phyloP scores from a whole-genome alignment of 2,888 invertebrate genomes.

The Drosophila melanosoma region DNA sequence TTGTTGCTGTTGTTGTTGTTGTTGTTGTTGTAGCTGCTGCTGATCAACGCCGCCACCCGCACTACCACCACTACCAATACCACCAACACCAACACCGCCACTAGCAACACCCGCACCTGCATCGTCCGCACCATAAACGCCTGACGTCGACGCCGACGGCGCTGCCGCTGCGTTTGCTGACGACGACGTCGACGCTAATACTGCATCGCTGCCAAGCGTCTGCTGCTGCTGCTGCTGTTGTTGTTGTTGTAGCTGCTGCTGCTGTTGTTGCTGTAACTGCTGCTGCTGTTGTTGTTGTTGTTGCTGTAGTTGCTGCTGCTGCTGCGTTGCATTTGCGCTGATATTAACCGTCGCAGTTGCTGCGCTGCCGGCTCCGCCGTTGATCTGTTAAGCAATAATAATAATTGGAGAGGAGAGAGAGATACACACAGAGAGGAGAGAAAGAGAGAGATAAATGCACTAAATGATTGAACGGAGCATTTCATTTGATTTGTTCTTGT shows the following conservation, averaged over 20 bases:
- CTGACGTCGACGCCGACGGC: constrained; percentile 43
- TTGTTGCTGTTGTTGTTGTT: constrained; percentile 35
- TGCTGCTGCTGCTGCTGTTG: constrained; percentile 35
- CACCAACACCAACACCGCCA: constrained; percentile 52
- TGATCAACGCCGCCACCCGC: constrained; percentile 48
- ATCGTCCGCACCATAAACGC: constrained; percentile 75
- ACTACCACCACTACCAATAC: constrained; percentile 58
- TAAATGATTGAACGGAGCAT: constrained; percentile 73
- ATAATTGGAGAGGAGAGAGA: constrained; percentile 69
- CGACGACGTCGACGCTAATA: constrained; percentile 49
- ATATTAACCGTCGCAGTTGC: constrained; percentile 44
- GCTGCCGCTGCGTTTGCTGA: constrained; percentile 45
- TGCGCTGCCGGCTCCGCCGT: constrained; percentile 68
- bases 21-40: constrained; percentile 46
- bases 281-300: constrained; percentile 42
- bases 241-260: constrained; percentile 19
- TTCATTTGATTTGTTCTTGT: constrained; percentile 43
- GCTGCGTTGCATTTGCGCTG: constrained; percentile 48
- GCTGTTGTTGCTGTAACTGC: constrained; percentile 46
- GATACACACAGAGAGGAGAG: constrained; percentile 62
- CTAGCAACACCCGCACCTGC: constrained; percentile 75
- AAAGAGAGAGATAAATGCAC: constrained; percentile 77
- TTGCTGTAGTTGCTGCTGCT: constrained; percentile 36
- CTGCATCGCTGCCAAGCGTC: constrained; percentile 42
- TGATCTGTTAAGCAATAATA: constrained; percentile 82